Evolutionary conservation across 2,797 vertebrate genomes (phyloP).

Genomic region (Hippocampus kuda): DNA sequence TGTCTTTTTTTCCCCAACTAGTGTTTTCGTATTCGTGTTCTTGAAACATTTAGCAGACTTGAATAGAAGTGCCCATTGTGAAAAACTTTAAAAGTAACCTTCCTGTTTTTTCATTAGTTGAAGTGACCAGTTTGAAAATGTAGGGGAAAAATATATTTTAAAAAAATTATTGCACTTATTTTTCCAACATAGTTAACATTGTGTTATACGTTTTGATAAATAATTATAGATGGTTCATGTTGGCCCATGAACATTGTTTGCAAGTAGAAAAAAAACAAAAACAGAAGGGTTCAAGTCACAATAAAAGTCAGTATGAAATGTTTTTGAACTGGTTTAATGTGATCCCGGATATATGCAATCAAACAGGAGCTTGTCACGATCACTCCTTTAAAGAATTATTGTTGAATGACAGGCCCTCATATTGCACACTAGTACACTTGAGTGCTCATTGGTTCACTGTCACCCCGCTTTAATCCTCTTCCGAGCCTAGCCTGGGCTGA

Average conservation of each 20-base stretch:
- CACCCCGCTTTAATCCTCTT: conserved; percentile 52
- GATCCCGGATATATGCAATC: neutral
- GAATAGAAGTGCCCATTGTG: no score
- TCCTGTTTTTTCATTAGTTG: no score
- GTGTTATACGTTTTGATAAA: neutral
- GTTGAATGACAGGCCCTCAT: conserved; percentile 28
- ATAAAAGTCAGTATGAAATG: neutral
- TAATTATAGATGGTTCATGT: no score
- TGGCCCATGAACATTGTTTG: no score
- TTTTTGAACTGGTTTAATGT: neutral
- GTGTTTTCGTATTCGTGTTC: no score
- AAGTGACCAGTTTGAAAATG: no score
- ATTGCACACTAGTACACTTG: conserved; percentile 38
- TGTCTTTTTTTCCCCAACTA: no score
- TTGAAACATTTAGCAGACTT: no score
- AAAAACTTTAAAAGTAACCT: no score
- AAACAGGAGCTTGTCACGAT: neutral
- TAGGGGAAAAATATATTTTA: no score
- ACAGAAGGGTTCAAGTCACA: neutral
- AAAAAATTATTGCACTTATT: no score
- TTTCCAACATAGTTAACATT: neutral
- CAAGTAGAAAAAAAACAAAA: no score
- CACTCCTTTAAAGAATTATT: neutral
- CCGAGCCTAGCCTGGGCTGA: conserved; percentile 35
- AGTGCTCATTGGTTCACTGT: conserved; percentile 54